phyloP scores from a whole-genome alignment of 2,113 vertebrate genomes.

The Platycercus adscitus region DNA sequence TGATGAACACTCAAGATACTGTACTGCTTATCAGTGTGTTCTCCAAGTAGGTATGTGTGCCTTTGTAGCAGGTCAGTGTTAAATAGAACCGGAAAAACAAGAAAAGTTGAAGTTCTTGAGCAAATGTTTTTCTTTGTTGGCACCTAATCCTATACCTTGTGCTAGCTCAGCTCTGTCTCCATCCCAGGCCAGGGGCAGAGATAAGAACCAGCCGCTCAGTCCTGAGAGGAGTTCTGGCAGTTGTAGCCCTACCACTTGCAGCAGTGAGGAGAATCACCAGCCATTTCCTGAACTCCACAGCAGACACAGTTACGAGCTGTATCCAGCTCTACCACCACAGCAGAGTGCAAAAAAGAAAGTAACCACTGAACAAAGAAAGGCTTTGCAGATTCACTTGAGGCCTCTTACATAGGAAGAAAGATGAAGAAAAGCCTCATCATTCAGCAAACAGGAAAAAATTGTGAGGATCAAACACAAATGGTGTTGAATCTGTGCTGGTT shows the following conservation, averaged over 20 bases:
- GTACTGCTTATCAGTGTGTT: background rate
- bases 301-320: background rate
- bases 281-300: background rate
- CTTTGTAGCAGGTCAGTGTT: background rate
- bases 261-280: fast-evolving
- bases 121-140: background rate
- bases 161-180: background rate
- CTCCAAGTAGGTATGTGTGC: background rate
- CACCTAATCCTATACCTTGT: background rate
- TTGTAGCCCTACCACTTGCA: background rate
- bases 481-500: no score
- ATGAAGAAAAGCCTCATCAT: background rate
- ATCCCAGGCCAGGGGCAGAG: background rate
- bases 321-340: background rate
- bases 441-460: background rate
- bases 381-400: background rate
- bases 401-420: background rate
- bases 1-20: background rate
- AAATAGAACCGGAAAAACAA: background rate
- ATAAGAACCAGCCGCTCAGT: background rate
- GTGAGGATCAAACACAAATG: background rate
- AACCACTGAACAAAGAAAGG: background rate
- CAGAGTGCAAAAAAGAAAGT: background rate
- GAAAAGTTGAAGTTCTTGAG: background rate
- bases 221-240: background rate